phyloP scores from a whole-genome alignment of 2,888 invertebrate species.

The Pristionchus fissidentatus region DNA sequence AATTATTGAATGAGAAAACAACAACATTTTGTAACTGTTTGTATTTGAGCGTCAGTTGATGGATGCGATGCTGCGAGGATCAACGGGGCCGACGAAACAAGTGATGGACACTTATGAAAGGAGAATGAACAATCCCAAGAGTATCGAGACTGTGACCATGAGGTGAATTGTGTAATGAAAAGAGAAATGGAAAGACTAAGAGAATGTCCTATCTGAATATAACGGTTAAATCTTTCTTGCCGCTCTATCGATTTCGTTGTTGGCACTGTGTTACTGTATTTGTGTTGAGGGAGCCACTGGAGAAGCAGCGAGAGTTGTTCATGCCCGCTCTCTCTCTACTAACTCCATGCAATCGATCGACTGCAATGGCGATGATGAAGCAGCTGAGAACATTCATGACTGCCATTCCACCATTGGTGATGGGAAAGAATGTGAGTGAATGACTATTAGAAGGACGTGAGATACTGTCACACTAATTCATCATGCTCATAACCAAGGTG shows the following conservation, averaged over 20 bases:
- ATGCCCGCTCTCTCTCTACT: conserved; percentile 34
- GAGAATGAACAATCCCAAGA: conserved; percentile 6
- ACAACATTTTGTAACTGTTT: background rate
- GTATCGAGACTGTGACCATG: background rate
- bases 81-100: background rate
- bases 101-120: background rate
- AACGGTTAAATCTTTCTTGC: background rate
- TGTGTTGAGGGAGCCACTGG: conserved; percentile 21
- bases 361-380: background rate
- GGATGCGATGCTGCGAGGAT: conserved; percentile 32
- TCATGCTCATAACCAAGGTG: background rate
- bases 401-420: background rate
- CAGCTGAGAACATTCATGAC: background rate
- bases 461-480: background rate
- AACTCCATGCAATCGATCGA: conserved; percentile 25
- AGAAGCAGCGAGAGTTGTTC: conserved; percentile 40
- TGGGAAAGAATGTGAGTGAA: conserved; percentile 30
- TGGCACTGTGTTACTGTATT: background rate
- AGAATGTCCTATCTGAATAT: background rate
- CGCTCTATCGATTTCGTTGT: background rate
- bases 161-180: conserved; percentile 8
- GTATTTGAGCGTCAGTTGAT: background rate
- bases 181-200: no score
- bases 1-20: background rate
- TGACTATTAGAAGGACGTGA: background rate